These are phyloP conservation scores for Drosophila fulvimacula DNA, from an alignment of 2,888 invertebrate species.

Conservation along the genomic window DNA sequence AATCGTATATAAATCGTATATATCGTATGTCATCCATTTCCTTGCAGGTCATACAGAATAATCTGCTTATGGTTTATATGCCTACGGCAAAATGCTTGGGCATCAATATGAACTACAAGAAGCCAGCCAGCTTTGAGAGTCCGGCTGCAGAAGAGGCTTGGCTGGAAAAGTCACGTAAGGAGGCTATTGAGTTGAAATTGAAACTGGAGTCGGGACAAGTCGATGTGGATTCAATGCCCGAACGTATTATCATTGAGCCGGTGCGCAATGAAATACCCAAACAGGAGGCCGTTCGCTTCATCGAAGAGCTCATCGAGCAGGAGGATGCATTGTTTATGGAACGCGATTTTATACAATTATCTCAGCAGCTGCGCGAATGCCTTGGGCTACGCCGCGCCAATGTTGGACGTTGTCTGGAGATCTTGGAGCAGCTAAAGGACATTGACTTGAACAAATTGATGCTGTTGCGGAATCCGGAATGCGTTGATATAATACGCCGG, in stretches of 20 bases:
- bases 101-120: slow-evolving; percentile 88
- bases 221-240: slow-evolving; percentile 86
- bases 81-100: slow-evolving; percentile 88
- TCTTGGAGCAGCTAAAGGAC: slow-evolving; percentile 87
- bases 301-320: slow-evolving; percentile 81
- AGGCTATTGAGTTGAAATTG: slow-evolving; percentile 87
- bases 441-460: slow-evolving; percentile 88
- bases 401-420: slow-evolving; percentile 89
- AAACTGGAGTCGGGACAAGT: slow-evolving; percentile 87
- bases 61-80: slow-evolving; percentile 88
- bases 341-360: slow-evolving; percentile 80
- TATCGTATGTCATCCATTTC: not conserved
- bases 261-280: slow-evolving; percentile 73
- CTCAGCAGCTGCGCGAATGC: slow-evolving; percentile 83
- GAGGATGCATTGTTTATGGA: slow-evolving; percentile 82
- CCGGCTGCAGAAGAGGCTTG: slow-evolving; percentile 88
- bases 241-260: slow-evolving; percentile 88
- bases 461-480: slow-evolving; percentile 92
- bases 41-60: slow-evolving; percentile 72
- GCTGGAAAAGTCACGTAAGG: slow-evolving; percentile 88
- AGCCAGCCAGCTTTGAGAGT: slow-evolving; percentile 87
- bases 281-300: slow-evolving; percentile 79
- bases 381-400: slow-evolving; percentile 86
- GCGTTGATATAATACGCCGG: slow-evolving; percentile 91
- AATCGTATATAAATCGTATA: not conserved